These are phyloP conservation scores for Aptenodytes patagonicus DNA, from an alignment of 2,113 vertebrate species.

Conservation along the genomic window DNA sequence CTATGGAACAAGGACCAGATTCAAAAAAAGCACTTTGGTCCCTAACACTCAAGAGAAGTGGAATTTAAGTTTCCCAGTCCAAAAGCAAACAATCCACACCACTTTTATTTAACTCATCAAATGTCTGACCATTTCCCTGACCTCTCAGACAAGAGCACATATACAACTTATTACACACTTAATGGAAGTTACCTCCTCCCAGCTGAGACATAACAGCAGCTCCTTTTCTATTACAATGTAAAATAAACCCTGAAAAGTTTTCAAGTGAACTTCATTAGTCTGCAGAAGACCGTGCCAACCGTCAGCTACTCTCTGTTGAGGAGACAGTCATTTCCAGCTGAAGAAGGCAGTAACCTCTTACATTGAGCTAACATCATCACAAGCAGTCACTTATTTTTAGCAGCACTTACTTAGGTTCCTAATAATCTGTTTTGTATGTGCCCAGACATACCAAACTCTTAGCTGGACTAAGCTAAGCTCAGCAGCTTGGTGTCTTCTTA, in stretches of 20 bases:
- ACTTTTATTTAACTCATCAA: not conserved
- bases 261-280: not conserved
- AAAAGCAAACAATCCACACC: not conserved
- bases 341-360: not conserved
- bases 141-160: not conserved
- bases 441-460: not conserved
- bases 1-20: not conserved
- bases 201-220: not conserved
- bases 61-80: not conserved
- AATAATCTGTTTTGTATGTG: not conserved
- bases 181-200: not conserved
- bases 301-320: not conserved
- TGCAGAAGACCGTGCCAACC: not conserved
- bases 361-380: not conserved
- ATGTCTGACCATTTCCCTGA: not conserved
- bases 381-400: not conserved
- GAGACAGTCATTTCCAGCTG: not conserved
- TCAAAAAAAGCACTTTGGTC: not conserved
- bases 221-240: not conserved
- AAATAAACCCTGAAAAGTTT: conserved; percentile 1
- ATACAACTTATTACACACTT: not conserved
- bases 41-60: not conserved
- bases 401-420: not conserved
- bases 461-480: not conserved
- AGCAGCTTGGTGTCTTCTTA: not conserved